Evolutionary conservation across 2,113 vertebrate genomes (phyloP).

Genomic region (Tenrec ecaudatus): DNA sequence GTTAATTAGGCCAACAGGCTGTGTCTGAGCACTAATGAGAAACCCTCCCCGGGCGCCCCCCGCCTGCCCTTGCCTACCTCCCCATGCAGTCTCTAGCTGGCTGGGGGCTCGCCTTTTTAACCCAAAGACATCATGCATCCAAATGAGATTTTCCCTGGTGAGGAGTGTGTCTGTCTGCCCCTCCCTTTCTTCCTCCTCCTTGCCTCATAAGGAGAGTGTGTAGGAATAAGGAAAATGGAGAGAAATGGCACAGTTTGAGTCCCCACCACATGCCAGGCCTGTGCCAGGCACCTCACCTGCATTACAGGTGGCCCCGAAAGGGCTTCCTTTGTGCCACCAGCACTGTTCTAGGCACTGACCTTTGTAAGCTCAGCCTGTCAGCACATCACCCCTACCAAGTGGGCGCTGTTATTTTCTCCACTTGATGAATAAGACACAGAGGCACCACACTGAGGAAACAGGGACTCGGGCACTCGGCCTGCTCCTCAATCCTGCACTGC

Average conservation of each 20-base stretch:
- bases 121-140: slow-evolving; percentile 7
- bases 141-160: background rate
- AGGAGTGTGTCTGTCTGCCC: background rate
- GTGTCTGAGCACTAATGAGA: background rate
- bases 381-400: accelerated
- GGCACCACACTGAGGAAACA: accelerated
- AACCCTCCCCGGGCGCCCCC: background rate
- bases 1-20: background rate
- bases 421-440: background rate
- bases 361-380: accelerated
- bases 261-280: background rate
- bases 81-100: background rate
- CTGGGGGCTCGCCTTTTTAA: background rate
- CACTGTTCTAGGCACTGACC: background rate
- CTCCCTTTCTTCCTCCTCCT: background rate
- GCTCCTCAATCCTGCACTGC: accelerated
- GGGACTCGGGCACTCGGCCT: background rate
- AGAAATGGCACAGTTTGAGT: background rate
- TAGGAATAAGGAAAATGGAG: background rate
- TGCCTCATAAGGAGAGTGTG: background rate
- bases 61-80: background rate
- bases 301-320: background rate
- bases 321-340: background rate
- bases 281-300: accelerated
- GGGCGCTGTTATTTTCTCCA: background rate